Base-by-base conservation (phyloP, 2,113 vertebrate species). In the Actinemys pallida region DNA sequence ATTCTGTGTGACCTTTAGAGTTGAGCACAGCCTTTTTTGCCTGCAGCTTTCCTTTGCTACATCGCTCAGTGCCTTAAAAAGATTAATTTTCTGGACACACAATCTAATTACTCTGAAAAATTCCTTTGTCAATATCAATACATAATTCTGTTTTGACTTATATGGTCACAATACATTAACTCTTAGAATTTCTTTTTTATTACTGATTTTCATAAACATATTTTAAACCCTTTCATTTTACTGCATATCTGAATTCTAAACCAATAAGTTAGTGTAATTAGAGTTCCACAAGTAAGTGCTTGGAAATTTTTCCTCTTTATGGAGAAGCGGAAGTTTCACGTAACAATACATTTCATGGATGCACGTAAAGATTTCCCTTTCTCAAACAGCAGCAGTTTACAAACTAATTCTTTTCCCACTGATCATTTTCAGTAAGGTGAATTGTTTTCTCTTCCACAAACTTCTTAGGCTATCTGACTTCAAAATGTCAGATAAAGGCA, bases 371-470 rank as follows among this genome's bases (percentile, higher is more conserved):
- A 31, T 10, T 76, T 76, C 39, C 22, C 31, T 35, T 31, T 35
- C 81, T 57, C 39, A n/a, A 81, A 89, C 6, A 1, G 0, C 3
- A 5, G 8, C 22, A 22, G 52, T 76, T 52, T 50, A 59, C 2
- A 1, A 0, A 14, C 22, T 6, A 6, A 3, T 19, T 50, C 2
- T 75, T 93, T 76, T 80, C 45, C 0, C 12, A 19, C 2, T 35
- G 56, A 10, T 0, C 7, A 69, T 89, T 91, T 88, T 5, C 17
- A 83, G 20, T n/a, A 69, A 50, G 39, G 47, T 3, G 57, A 90
- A 56, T 62, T 24, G 17, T n/a, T 69, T 69, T 69, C 24, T 72
- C 29, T 3, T 16, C 10, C 7, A 83, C 35, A 52, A 1, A 0
- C 54, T 86, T 89, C 78, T 86, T 50, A 31, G 5, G 27, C 25